Conservation (phyloP, 2,797 vertebrate genomes). For the Myripristis jacobus region DNA sequence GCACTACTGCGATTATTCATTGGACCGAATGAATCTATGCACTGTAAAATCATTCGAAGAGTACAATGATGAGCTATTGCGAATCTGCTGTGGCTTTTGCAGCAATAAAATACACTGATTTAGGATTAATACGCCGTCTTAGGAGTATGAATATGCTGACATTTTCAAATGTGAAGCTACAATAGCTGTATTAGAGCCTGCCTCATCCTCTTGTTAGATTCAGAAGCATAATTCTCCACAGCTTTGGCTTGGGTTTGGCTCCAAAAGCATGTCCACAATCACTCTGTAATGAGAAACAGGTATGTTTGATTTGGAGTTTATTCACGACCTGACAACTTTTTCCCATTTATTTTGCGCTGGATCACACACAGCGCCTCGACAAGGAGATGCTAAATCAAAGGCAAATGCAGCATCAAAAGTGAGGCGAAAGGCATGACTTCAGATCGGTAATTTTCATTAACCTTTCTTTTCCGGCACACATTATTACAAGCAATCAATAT, state of each 20-base stretch:
- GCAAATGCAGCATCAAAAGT: no score
- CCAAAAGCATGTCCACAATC: slow-evolving; percentile 5
- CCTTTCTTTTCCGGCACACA: no score
- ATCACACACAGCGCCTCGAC: no score
- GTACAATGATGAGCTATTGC: slow-evolving; percentile 71
- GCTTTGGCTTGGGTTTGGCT: slow-evolving; percentile 24
- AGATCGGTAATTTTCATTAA: slow-evolving; percentile 19
- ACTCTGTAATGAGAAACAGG: slow-evolving; percentile 31
- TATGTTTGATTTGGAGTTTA: slow-evolving; percentile 34
- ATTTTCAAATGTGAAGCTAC: slow-evolving; percentile 40
- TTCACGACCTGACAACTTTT: slow-evolving; percentile 9
- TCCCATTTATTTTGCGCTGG: background rate
- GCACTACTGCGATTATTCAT: slow-evolving; percentile 58
- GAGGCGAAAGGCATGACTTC: background rate
- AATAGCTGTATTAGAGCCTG: slow-evolving; percentile 43
- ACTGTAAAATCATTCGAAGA: slow-evolving; percentile 76
- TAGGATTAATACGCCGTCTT: slow-evolving; percentile 27
- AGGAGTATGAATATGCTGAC: slow-evolving; percentile 67
- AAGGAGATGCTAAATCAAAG: no score
- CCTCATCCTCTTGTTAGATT: slow-evolving; percentile 24
- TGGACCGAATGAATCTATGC: slow-evolving; percentile 71
- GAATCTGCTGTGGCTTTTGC: slow-evolving; percentile 56
- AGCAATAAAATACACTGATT: slow-evolving; percentile 67
- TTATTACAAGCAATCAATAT: no score
- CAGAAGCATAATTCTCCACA: background rate